phyloP scores from a whole-genome alignment of 2,888 invertebrate species.

The Ochropleura plecta region DNA sequence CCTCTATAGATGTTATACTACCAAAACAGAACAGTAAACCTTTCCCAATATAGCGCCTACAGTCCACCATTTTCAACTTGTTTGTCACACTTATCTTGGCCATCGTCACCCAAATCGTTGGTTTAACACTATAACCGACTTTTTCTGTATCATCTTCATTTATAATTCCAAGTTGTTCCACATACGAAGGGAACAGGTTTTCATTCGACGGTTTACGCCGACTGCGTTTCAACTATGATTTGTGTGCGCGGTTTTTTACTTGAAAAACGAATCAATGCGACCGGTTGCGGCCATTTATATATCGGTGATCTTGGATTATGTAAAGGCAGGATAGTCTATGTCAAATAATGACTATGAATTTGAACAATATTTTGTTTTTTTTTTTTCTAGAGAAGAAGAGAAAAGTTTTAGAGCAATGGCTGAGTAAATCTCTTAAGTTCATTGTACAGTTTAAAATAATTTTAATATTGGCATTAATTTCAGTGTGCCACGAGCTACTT shows the following conservation, averaged over 20 bases:
- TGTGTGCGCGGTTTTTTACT: slow-evolving; percentile 74
- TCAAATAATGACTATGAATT: neutral
- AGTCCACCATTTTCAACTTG: slow-evolving; percentile 53
- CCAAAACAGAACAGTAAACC: slow-evolving; percentile 49
- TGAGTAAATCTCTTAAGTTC: too few species aligned
- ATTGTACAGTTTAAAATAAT: neutral
- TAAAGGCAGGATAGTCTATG: slow-evolving; percentile 43
- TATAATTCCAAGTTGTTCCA: slow-evolving; percentile 73
- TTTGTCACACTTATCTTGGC: slow-evolving; percentile 62
- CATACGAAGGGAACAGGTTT: slow-evolving; percentile 71
- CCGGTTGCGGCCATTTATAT: slow-evolving; percentile 76
- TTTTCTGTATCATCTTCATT: slow-evolving; percentile 76
- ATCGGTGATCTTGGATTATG: slow-evolving; percentile 51
- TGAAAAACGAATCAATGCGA: slow-evolving; percentile 68
- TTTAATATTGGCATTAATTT: neutral
- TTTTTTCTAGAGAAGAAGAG: too few species aligned
- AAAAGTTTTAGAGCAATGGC: too few species aligned
- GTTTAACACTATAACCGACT: slow-evolving; percentile 76
- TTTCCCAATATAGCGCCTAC: slow-evolving; percentile 49
- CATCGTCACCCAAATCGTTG: slow-evolving; percentile 62
- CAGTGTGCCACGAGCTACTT: neutral
- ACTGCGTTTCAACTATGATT: slow-evolving; percentile 69
- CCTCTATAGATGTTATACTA: slow-evolving; percentile 31
- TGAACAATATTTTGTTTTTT: too few species aligned
- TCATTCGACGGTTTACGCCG: slow-evolving; percentile 50